Base-by-base conservation (phyloP, 2,797 vertebrate species). In the Australoheros facetus region DNA sequence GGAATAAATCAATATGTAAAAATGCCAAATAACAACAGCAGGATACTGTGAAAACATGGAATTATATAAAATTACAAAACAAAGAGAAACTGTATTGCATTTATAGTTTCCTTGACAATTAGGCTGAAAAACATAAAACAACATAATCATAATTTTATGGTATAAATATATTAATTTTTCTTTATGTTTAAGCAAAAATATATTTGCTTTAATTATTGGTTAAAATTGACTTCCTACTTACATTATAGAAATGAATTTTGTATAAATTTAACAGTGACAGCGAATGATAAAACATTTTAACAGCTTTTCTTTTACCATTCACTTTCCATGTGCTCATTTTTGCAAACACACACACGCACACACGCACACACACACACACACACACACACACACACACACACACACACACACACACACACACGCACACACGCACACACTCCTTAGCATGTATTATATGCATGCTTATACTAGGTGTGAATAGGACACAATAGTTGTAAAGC, bases 401-500 rank as follows among this genome's bases (percentile, higher is more conserved):
- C 42, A 56, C 56, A 69, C 56, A 59, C 70, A 59, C 58, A 80
- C 30, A 72, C 30, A 51, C 9, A 69, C 32, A 80, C 28, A 28
- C 28, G 4, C 28, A 28, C 28, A 28, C 28, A 28, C 28, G 4
- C 28, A 28, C 28, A 28, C 28, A 28, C 77, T 73, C 66, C 60
- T 66, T 48, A 14, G 64, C 57, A 70, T 87, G 85, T 85, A 75
- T 80, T 85, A 78, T 66, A 70, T 83, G 78, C 77, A 74, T 84
- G 64, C 84, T 88, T 81, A 85, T 88, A 89, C 88, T 56, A 83
- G 39, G 95, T 94, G 94, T 92, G 94, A 95, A 96, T 92, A 95
- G 62, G 66, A 79, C 66, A 81, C 76, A 87, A 82, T 91, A 87
- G 86, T 59, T 76, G 39, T 75, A 83, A 86, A 82, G 59, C 86